Percentiles rank a stretch among this genome's conserved stretches.
These are phyloP conservation scores for Indri indri DNA, from an alignment of 2,113 vertebrate species.

Conservation along the genomic window DNA sequence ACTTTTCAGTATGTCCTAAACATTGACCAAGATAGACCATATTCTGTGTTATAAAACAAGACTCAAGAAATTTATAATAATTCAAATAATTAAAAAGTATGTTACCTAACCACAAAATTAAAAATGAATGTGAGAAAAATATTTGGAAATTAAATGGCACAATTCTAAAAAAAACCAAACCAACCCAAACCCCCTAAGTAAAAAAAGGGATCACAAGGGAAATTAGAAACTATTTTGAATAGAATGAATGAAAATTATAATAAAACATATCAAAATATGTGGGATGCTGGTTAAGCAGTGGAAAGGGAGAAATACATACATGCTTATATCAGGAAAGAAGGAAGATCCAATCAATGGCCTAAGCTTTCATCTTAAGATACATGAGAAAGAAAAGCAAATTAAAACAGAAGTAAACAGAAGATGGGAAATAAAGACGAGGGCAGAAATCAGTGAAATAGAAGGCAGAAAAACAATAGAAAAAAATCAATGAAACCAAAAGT, in stretches of 20 bases:
- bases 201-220: neutral
- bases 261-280: neutral
- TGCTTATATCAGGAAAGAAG: neutral
- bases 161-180: neutral
- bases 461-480: neutral
- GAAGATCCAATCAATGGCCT: neutral
- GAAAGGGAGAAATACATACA: neutral
- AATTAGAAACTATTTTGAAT: neutral
- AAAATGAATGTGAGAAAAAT: neutral
- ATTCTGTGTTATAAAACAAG: neutral
- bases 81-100: neutral
- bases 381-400: neutral
- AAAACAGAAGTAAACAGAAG: neutral
- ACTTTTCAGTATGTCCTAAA: neutral
- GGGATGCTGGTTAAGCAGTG: neutral
- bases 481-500: neutral
- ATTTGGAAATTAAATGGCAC: neutral
- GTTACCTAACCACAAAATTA: neutral
- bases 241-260: neutral
- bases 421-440: neutral
- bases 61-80: conserved; percentile 2
- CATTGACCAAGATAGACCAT: neutral
- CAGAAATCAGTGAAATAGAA: neutral
- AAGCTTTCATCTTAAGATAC: neutral
- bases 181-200: neutral